Percentiles rank a stretch among this genome's conserved stretches.
These are phyloP conservation scores for Periophthalmus modestus DNA, from an alignment of 2,113 vertebrate species.

Conservation along the genomic window DNA sequence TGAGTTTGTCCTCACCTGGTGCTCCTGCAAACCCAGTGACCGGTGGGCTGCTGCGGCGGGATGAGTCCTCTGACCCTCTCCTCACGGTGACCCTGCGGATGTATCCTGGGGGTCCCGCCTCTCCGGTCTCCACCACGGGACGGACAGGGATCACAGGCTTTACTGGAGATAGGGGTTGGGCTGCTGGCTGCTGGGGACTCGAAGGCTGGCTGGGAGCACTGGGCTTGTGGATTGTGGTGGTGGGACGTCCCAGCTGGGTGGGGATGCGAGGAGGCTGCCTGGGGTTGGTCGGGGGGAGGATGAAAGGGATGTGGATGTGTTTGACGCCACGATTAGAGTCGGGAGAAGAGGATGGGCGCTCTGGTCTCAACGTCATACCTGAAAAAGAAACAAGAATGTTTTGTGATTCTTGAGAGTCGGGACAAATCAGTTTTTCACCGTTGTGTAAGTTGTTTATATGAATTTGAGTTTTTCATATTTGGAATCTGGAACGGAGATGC, in stretches of 20 bases:
- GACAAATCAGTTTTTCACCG: too few relatives aligned
- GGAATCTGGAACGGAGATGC: not conserved
- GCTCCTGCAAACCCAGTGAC: slow-evolving; percentile 87
- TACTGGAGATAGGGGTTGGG: slow-evolving; percentile 23
- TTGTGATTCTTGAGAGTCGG: not conserved
- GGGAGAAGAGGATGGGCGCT: slow-evolving; percentile 48
- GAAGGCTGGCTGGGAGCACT: slow-evolving; percentile 35
- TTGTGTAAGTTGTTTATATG: too few relatives aligned
- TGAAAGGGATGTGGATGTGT: slow-evolving; percentile 74
- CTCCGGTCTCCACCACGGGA: slow-evolving; percentile 83
- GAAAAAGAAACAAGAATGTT: slow-evolving; percentile 13
- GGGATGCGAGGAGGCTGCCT: slow-evolving; percentile 35
- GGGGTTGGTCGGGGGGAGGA: slow-evolving; percentile 53
- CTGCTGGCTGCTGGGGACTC: slow-evolving; percentile 20
- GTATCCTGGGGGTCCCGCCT: slow-evolving; percentile 90
- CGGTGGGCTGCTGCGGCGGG: slow-evolving; percentile 56
- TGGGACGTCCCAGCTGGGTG: slow-evolving; percentile 42
- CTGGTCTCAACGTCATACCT: slow-evolving; percentile 58
- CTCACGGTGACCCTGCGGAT: slow-evolving; percentile 76
- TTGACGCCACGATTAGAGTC: slow-evolving; percentile 54
- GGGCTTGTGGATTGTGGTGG: slow-evolving; percentile 38
- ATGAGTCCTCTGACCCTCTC: slow-evolving; percentile 71
- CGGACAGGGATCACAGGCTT: slow-evolving; percentile 12
- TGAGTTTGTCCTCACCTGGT: slow-evolving; percentile 77
- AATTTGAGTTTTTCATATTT: not conserved